Conservation (phyloP, 2,113 vertebrate species). For the Columbina picui region DNA sequence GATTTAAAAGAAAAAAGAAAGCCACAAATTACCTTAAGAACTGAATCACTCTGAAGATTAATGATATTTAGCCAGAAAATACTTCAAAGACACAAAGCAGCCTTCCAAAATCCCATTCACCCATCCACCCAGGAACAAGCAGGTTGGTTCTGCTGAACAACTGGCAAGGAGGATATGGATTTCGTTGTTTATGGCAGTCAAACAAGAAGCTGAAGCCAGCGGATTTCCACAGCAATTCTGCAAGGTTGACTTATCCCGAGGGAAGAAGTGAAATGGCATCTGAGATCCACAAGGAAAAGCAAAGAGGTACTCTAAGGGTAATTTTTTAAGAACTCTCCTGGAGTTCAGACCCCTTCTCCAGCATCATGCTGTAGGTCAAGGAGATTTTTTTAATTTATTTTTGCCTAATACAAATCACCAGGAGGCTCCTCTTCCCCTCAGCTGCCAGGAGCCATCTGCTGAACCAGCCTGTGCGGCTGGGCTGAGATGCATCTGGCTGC, state of each 20-base stretch:
- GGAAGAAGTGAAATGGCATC: not conserved
- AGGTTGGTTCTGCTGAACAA: constrained; percentile 24
- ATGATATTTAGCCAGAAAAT: constrained; percentile 40
- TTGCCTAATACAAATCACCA: not conserved
- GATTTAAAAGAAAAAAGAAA: constrained; percentile 55
- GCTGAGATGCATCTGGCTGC: not conserved
- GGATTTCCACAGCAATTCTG: constrained; percentile 3
- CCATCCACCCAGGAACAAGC: not conserved
- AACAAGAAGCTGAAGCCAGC: not conserved
- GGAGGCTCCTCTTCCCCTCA: not conserved
- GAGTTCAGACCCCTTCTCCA: not conserved
- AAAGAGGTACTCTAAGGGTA: not conserved
- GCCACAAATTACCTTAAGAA: constrained; percentile 67
- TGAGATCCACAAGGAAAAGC: not conserved
- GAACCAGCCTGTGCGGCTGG: not conserved
- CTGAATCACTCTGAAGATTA: constrained; percentile 36
- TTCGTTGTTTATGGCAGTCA: not conserved
- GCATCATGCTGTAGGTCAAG: not conserved
- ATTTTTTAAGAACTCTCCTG: not conserved
- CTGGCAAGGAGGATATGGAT: not conserved
- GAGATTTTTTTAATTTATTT: not conserved
- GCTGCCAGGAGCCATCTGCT: not conserved
- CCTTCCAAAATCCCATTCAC: constrained; percentile 38
- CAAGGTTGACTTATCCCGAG: not conserved
- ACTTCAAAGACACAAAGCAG: constrained; percentile 55